Evolutionary conservation across 2,888 invertebrate genomes (phyloP).

Genomic region (Drosophila algonquin): DNA sequence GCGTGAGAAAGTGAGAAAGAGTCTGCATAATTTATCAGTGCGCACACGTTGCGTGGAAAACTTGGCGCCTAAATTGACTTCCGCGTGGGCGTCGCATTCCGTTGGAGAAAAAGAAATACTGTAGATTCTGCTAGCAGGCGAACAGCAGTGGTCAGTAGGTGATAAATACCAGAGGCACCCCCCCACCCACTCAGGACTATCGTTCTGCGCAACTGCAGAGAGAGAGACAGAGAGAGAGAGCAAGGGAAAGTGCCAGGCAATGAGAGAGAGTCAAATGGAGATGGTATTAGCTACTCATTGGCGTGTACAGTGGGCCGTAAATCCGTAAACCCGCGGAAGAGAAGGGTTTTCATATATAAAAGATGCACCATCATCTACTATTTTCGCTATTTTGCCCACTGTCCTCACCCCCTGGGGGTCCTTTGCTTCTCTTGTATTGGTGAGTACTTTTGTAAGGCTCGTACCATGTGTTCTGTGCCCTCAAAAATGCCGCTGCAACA

Average conservation of each 20-base stretch:
- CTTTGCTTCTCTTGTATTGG: conserved; percentile 24
- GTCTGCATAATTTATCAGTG: conserved; percentile 66
- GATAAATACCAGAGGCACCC: conserved; percentile 4
- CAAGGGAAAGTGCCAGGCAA: neutral
- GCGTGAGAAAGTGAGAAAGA: conserved; percentile 25
- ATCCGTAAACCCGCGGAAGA: no score
- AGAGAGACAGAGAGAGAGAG: conserved; percentile 9
- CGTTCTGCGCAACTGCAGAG: conserved; percentile 57
- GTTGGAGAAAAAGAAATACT: conserved; percentile 81
- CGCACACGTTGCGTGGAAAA: conserved; percentile 29
- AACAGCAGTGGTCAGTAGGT: conserved; percentile 53
- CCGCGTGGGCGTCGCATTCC: conserved; percentile 80
- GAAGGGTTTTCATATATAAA: no score
- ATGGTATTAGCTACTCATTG: conserved; percentile 4
- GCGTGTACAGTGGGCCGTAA: conserved; percentile 5
- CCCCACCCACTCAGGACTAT: conserved; percentile 17
- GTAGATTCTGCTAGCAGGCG: conserved; percentile 80
- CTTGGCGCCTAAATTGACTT: conserved; percentile 57
- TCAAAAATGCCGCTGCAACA: conserved; percentile 22
- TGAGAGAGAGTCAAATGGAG: neutral
- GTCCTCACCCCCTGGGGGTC: conserved; percentile 18
- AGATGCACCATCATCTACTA: no score
- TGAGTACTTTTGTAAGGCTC: conserved; percentile 45
- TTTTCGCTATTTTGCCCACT: neutral
- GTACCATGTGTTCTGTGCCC: conserved; percentile 6